Base-by-base conservation (phyloP, 2,113 vertebrate genomes). In the Anser cygnoides region DNA sequence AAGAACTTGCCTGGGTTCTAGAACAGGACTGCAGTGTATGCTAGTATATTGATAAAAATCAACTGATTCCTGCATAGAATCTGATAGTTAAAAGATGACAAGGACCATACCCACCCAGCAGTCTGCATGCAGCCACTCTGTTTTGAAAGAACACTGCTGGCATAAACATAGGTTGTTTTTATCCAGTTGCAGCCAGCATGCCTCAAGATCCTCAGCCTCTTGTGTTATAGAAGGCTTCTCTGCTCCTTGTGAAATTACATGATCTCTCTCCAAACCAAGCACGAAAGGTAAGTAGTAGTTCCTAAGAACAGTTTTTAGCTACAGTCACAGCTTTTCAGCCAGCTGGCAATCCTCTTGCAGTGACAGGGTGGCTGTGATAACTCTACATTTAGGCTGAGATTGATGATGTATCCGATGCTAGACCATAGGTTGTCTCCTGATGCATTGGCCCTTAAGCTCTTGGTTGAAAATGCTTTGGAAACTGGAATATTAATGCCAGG, bases 401-500 rank as follows among this genome's bases (percentile, higher is more conserved):
- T 21, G 11, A 28, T 37, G 5, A 9, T 15, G 10, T 17, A 12
- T 49, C n/a, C 39, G n/a, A 12, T 20, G 26, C 8, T 44, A 31
- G 22, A 61, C 46, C 31, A 55, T 0, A 12, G 18, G 13, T 8
- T 41, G 13, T 46, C 21, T 71, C 3, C 23, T 73, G 7, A 31
- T 50, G 10, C 0, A 1, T 10, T 22, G 12, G 19, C 9, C 19
- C 1, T 68, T 82, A 29, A 49, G 8, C 6, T 21, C 15, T 28
- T 10, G 9, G 9, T 50, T 86, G 43, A 75, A 79, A 19, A 65
- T 65, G 13, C 7, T 91, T 67, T 49, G 7, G 2, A 6, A 81
- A 57, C 17, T 13, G 26, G 2, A 76, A 39, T 62, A 61, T 61
- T 39, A 74, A 3, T 16, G 7, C 3, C 26, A 2, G 17, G 10